These are phyloP conservation scores for Porites divaricata DNA, from an alignment of 92 coral and sea anemone species.

Conservation along the genomic window DNA sequence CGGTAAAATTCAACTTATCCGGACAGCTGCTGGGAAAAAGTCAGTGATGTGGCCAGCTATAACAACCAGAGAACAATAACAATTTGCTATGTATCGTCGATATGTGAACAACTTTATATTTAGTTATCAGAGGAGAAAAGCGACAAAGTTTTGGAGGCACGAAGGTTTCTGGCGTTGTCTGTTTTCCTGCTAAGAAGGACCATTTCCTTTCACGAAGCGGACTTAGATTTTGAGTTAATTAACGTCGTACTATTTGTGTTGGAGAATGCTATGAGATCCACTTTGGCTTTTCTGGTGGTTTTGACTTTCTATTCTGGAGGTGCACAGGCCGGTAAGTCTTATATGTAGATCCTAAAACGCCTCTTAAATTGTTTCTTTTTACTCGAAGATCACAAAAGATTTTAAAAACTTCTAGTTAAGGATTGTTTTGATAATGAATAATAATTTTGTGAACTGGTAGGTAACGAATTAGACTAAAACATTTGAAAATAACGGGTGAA, in stretches of 20 bases:
- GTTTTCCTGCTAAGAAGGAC: neutral
- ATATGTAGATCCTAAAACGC: neutral
- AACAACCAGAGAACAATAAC: neutral
- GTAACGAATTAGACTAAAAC: neutral
- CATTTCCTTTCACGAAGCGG: neutral
- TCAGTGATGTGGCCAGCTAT: neutral
- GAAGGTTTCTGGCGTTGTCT: neutral
- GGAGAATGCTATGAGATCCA: conserved; percentile 41
- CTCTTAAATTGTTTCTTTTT: too few relatives aligned
- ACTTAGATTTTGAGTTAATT: neutral
- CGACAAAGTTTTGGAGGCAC: neutral
- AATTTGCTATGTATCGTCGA: neutral
- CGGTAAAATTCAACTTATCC: neutral
- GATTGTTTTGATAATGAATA: neutral
- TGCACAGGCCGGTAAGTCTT: conserved; percentile 39
- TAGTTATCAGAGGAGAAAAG: neutral
- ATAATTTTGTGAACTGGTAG: conserved; percentile 1
- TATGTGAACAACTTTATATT: neutral
- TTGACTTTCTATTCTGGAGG: neutral
- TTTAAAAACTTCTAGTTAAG: neutral
- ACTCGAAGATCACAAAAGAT: neutral
- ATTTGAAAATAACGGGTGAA: neutral
- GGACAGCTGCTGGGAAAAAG: neutral
- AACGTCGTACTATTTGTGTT: neutral
- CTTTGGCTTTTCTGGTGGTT: conserved; percentile 16